phyloP scores from a whole-genome alignment of 2,797 vertebrate genomes.

The Pipistrellus kuhlii region DNA sequence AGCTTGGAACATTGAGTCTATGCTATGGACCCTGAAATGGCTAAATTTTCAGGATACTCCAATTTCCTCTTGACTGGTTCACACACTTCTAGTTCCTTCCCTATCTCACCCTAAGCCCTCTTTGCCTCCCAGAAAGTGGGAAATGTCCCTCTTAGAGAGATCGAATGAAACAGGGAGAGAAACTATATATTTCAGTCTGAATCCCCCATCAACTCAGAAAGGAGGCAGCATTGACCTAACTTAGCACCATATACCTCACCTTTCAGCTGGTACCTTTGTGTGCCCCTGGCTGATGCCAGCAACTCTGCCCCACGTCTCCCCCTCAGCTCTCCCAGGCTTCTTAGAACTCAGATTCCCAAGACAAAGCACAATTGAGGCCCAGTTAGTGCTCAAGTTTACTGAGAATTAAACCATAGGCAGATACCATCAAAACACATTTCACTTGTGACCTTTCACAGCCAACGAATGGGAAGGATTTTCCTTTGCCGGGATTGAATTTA shows the following conservation, averaged over 20 bases:
- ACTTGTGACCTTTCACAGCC: constrained; percentile 91
- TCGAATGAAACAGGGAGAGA: constrained; percentile 82
- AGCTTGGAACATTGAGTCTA: background rate
- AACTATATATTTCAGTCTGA: constrained; percentile 82
- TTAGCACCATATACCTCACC: constrained; percentile 74
- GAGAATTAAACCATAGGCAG: constrained; percentile 88
- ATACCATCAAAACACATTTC: constrained; percentile 91
- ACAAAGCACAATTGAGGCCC: constrained; percentile 89
- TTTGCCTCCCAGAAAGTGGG: constrained; percentile 81
- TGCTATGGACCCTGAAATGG: constrained; percentile 26
- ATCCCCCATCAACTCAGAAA: constrained; percentile 76
- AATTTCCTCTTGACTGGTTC: constrained; percentile 80
- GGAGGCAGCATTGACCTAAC: constrained; percentile 74
- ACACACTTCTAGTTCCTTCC: constrained; percentile 83
- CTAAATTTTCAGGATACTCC: constrained; percentile 77
- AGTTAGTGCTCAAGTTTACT: constrained; percentile 87
- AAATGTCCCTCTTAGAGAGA: constrained; percentile 79
- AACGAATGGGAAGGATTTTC: constrained; percentile 90
- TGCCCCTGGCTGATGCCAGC: constrained; percentile 64
- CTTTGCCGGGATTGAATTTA: constrained; percentile 90
- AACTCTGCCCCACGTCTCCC: constrained; percentile 76
- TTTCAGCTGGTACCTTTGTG: constrained; percentile 82
- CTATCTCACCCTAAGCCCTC: constrained; percentile 78
- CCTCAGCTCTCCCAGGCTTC: constrained; percentile 82
- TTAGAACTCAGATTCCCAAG: constrained; percentile 82